Base-by-base conservation (phyloP, 2,888 invertebrate genomes). In the Neoaliturus tenellus region DNA sequence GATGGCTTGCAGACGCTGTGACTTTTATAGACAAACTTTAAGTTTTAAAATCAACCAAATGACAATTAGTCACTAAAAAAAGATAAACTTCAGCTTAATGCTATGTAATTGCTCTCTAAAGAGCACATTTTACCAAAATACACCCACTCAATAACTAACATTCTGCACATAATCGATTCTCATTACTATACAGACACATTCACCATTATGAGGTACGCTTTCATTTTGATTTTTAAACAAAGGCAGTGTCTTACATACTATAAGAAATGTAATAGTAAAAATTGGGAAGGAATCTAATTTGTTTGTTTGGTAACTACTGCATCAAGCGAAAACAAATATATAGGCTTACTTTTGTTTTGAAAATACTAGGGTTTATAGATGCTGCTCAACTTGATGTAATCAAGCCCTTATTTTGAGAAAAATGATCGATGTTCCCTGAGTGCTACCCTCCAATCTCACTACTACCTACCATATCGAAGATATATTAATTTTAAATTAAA, bases 1-100 rank as follows among this genome's bases (percentile, higher is more conserved):
- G 33, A 35, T 31, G 55, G 78, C 80, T 80, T 83, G 83, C 83
- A 83, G 83, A 80, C 83, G 80, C 67, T 83, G 80, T 83, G 28
- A 78, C 48, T 78, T 31, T 33, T 55, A 14, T 33, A 20, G 12
- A 78, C 48, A 55, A 48, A 35, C 31, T 78, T 55, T 17, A 51
- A 6, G 0, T 10, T 23, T 33, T 10, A 55, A 8, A 55, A 20
- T 20, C 20, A 51, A 31, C 28, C 20, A 78, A 31, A 33, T n/a
- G 6, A 55, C n/a, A 33, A 78, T 33, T 55, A 31, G 20, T 33
- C 14, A 33, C 78, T 55, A 48, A 55, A n/a, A 35, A 55, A 20
- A 33, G 1, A 3, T 25, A 6, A 55, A 78, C 23, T 78, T 78
- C 78, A 78, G 55, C 78, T 78, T 20, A 78, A 78, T n/a, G 55